Evolutionary conservation across 2,888 invertebrate genomes (phyloP), one percentile per base, ranked within the genome.

Genomic region (Vanessa cardui): DNA sequence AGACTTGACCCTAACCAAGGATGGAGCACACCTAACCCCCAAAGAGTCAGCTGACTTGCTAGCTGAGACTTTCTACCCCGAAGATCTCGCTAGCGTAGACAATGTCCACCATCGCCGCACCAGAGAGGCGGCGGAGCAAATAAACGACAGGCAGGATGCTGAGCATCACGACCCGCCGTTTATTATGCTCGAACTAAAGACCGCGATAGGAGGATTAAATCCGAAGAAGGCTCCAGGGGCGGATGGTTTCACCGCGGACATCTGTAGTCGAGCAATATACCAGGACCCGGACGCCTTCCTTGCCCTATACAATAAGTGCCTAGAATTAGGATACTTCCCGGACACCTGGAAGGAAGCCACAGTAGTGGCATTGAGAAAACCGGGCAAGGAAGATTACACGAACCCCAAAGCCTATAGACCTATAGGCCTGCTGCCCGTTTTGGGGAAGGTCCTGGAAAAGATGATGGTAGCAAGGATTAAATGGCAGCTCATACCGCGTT

Each of bases 381-480:
- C 26, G 26, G 26, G 26, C 26, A 26, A 26, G 26, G 26, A 26
- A 26, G 26, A 26, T 26, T 26, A 68, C 50, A 54, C 67, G 2
- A 9, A 8, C 2, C 66, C 73, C 0, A 73, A 70, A 26, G 46
- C 72, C 1, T 66, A 69, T 16, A 44, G 71, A 31, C 70, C 70
- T 0, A 73, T 74, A 2, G 73, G 72, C 0, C 62, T 74, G 0
- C 52, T 74, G 0, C 61, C 72, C 0, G 52, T 74, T 1, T 26
- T 73, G 6, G 72, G 72, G 2, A 74, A 74, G 46, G 50, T 70
- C 8, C 39, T 62, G 6, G 73, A 74, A 58, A 74, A 72, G 45
- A 33, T 72, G 61, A 39, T 72, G 0, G 45, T 60, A 0, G 62
- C 21, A 15, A 58, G 73, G n/a, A 46, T 73, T 5, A 50, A 52